A percentile compares a stretch with the other conserved stretches of the same genome.
Conservation (phyloP, 2,888 invertebrate species). For the Elmis aenea region DNA sequence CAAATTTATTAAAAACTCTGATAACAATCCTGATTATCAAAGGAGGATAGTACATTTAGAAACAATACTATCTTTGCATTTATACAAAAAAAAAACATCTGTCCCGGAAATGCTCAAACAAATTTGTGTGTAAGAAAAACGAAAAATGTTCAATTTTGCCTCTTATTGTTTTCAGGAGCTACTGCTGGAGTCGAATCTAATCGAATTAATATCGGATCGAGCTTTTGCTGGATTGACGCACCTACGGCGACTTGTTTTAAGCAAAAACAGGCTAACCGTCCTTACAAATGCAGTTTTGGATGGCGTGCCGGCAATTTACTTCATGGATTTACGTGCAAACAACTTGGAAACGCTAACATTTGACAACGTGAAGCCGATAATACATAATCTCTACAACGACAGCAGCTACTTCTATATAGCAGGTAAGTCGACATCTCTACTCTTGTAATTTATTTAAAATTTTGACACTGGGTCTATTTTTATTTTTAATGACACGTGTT, state of each 20-base stretch:
- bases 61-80: too few relatives aligned
- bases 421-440: conserved; percentile 71
- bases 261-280: conserved; percentile 69
- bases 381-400: conserved; percentile 70
- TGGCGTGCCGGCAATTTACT: conserved; percentile 66
- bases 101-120: too few relatives aligned
- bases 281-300: conserved; percentile 68
- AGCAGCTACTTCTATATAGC: conserved; percentile 71
- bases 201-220: conserved; percentile 66
- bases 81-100: too few relatives aligned
- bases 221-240: conserved; percentile 73
- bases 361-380: conserved; percentile 71
- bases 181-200: conserved; percentile 45
- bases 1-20: too few relatives aligned
- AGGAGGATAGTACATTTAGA: too few relatives aligned
- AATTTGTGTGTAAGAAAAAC: too few relatives aligned
- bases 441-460: too few relatives aligned
- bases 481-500: too few relatives aligned
- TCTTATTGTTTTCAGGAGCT: too few relatives aligned
- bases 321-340: conserved; percentile 74
- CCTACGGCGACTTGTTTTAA: conserved; percentile 65
- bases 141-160: too few relatives aligned
- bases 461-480: too few relatives aligned
- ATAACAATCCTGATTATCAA: too few relatives aligned
- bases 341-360: conserved; percentile 70